phyloP scores from a whole-genome alignment of 2,888 invertebrate genomes.

The Eupithecia centaureata region DNA sequence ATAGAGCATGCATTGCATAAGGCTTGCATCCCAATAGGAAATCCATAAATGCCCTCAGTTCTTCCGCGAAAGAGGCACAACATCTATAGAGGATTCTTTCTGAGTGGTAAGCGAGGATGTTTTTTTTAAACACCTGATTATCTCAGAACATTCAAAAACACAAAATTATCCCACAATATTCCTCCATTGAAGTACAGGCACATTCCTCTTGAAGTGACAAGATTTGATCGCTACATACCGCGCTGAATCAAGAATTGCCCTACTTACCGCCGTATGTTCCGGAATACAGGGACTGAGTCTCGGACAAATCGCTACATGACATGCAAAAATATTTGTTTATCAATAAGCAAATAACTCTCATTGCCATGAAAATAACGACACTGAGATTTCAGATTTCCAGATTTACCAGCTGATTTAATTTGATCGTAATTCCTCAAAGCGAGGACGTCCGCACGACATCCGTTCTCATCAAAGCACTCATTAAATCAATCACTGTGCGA shows the following conservation, averaged over 20 bases:
- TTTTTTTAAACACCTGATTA: too few relatives aligned
- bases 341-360: neutral
- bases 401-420: neutral
- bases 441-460: conserved; percentile 6
- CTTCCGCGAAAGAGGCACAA: too few relatives aligned
- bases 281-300: neutral
- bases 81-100: too few relatives aligned
- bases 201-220: conserved; percentile 5
- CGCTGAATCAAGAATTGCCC: conserved; percentile 17
- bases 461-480: neutral
- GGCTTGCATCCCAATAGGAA: too few relatives aligned
- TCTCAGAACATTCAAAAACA: too few relatives aligned
- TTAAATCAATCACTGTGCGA: conserved; percentile 2
- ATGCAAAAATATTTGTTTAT: too few relatives aligned
- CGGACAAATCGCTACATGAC: neutral
- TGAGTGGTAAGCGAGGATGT: too few relatives aligned
- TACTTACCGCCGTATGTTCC: conserved; percentile 13
- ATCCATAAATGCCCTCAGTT: too few relatives aligned
- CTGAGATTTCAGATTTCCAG: neutral
- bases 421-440: neutral
- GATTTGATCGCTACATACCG: conserved; percentile 16
- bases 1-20: too few relatives aligned
- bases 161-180: neutral
- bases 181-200: neutral
- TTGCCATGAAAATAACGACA: neutral